Evolutionary conservation across 2,888 invertebrate genomes (phyloP).

Genomic region (Willowsia nigromaculata): DNA sequence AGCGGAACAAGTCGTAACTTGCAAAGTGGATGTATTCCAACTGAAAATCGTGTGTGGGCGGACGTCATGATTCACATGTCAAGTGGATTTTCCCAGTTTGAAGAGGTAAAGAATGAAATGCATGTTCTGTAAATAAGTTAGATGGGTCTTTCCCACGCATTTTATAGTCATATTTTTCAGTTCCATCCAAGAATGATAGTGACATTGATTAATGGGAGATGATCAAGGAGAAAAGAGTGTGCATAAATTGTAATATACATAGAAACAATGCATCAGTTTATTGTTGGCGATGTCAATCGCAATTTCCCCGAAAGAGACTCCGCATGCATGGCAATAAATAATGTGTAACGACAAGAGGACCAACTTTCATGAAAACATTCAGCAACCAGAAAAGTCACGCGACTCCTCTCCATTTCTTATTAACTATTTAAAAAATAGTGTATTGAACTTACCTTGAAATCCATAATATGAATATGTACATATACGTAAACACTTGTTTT

Average conservation of each 20-base stretch:
- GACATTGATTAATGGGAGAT: constrained; percentile 34
- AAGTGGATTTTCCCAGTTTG: not conserved
- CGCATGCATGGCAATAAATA: not conserved
- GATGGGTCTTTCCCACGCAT: not conserved
- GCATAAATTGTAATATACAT: not conserved
- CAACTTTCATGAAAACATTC: no score
- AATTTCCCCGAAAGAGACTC: not conserved
- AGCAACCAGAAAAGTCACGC: no score
- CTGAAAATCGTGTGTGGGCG: not conserved
- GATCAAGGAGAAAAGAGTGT: not conserved
- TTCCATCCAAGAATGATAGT: not conserved
- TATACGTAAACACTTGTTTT: not conserved
- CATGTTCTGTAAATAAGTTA: not conserved
- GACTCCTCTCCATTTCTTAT: no score
- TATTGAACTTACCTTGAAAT: not conserved
- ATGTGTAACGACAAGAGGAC: not conserved
- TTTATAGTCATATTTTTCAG: constrained; percentile 4
- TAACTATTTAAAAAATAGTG: no score
- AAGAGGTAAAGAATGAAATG: not conserved
- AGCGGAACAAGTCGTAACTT: not conserved
- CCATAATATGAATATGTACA: no score
- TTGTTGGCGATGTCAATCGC: not conserved
- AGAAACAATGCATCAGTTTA: not conserved
- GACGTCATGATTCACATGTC: not conserved
- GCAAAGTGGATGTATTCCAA: not conserved